A percentile compares a stretch with the other conserved stretches of the same genome.
These are phyloP conservation scores for Eilema griseolum DNA, from an alignment of 2,888 invertebrate genomes.

Conservation along the genomic window DNA sequence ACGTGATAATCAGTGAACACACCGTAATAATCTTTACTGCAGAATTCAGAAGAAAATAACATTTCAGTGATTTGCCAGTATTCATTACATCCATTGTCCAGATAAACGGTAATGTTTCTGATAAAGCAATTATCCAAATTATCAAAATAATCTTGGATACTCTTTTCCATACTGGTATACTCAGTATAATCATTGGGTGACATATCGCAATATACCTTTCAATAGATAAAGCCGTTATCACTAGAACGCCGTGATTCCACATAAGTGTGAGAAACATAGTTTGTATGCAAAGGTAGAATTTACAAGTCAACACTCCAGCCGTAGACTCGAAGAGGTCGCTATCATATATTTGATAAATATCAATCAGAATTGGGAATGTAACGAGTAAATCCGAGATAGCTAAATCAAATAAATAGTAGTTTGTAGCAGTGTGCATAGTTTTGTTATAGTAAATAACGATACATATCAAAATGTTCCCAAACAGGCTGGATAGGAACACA, in stretches of 20 bases:
- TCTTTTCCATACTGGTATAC: constrained; percentile 38
- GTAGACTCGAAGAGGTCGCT: background rate
- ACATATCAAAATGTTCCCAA: constrained; percentile 76
- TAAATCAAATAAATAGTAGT: constrained; percentile 76
- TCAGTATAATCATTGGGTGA: constrained; percentile 45
- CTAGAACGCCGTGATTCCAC: constrained; percentile 51
- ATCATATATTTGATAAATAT: constrained; percentile 44
- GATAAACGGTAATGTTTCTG: constrained; percentile 43
- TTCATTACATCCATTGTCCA: constrained; percentile 45
- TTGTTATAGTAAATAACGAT: constrained; percentile 74
- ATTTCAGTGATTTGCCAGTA: constrained; percentile 36
- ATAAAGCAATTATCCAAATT: constrained; percentile 52
- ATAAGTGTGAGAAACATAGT: constrained; percentile 43
- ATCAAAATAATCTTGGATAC: constrained; percentile 43
- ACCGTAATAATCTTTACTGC: constrained; percentile 35
- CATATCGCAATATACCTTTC: constrained; percentile 55
- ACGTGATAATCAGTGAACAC: constrained; percentile 42
- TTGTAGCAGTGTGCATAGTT: constrained; percentile 76
- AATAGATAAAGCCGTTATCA: constrained; percentile 51
- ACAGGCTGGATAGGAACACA: constrained; percentile 45
- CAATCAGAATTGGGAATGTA: constrained; percentile 66
- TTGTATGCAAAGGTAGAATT: constrained; percentile 45
- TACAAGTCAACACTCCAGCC: constrained; percentile 27
- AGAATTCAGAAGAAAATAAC: constrained; percentile 31
- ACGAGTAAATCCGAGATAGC: constrained; percentile 75